These are phyloP conservation scores for Ceratitis capitata DNA, from an alignment of 1,140 invertebrate species.

Conservation along the genomic window DNA sequence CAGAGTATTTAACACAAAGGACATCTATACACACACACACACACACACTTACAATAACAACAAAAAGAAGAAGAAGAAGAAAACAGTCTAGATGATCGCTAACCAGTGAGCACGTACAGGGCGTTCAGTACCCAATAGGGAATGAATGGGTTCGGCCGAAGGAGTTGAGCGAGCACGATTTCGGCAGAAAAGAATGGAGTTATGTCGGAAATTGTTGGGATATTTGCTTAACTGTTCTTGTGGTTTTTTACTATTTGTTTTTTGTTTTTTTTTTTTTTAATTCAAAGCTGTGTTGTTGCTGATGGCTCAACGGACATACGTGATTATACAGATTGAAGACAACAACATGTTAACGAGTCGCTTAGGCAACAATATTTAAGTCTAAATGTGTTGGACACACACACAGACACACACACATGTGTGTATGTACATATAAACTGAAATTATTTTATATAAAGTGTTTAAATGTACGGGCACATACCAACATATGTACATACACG, in stretches of 20 bases:
- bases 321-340: background rate
- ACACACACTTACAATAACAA: background rate
- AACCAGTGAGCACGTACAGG: background rate
- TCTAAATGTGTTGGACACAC: background rate
- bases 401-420: too few relatives aligned
- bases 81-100: too few relatives aligned
- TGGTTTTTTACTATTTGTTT: too few relatives aligned
- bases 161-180: background rate
- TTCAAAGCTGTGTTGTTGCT: background rate
- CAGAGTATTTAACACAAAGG: constrained; percentile 43
- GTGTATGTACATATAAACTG: too few relatives aligned
- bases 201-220: constrained; percentile 1
- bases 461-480: background rate
- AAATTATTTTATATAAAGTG: background rate
- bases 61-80: background rate
- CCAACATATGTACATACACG: background rate
- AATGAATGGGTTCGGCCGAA: background rate
- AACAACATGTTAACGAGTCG: constrained; percentile 29
- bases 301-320: background rate
- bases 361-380: background rate
- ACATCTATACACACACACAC: background rate
- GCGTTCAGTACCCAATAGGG: background rate
- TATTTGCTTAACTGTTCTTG: constrained; percentile 26
- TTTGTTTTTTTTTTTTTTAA: too few relatives aligned
- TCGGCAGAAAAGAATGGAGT: background rate